Evolutionary conservation across 1,140 invertebrate species (phyloP), one percentile per base, ranked within the genome.

Genomic region (Tetramorium parvispinum): DNA sequence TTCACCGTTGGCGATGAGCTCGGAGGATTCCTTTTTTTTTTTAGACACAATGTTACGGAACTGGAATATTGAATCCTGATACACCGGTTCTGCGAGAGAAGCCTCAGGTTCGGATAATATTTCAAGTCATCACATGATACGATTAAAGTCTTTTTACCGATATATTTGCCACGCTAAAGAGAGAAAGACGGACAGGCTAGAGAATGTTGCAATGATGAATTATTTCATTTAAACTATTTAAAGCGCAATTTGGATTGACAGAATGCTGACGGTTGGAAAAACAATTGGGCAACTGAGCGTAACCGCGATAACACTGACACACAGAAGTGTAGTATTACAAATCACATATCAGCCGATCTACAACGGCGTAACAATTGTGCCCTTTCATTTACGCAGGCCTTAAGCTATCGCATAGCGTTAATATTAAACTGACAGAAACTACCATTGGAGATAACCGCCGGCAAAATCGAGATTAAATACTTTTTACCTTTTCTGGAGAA

Each of bases 301-400:
- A 70, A 81, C 46, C 16, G 40, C 32, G 43, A 65, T 43, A 49
- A 66, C 59, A 65, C 11, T 70, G 27, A 51, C 11, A 18, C 37
- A 46, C 10, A 27, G 13, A 16, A 65, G 8, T 78, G 11, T 70
- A 53, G 10, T n/a, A 70, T 57, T 82, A 71, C 49, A 57, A 46
- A 43, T 53, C 43, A 27, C 6, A 18, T 61, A 13, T 57, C 40
- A 8, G 16, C 21, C 37, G 21, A 82, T 73, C 37, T 32, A 27
- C 27, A 51, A n/a, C 37, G 21, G 24, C n/a, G 16, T 65, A 51
- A 51, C 24, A 49, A 53, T 40, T 66, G 57, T 32, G 46, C n/a
- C 46, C 65, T 79, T 79, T 66, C n/a, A 79, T 66, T 78, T 63
- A 65, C n/a, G n/a, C 24, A 37, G 0, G 61, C 77, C 43, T 68